Evolutionary conservation across 1,140 invertebrate genomes (phyloP).

Genomic region (Chlorops oryzae): DNA sequence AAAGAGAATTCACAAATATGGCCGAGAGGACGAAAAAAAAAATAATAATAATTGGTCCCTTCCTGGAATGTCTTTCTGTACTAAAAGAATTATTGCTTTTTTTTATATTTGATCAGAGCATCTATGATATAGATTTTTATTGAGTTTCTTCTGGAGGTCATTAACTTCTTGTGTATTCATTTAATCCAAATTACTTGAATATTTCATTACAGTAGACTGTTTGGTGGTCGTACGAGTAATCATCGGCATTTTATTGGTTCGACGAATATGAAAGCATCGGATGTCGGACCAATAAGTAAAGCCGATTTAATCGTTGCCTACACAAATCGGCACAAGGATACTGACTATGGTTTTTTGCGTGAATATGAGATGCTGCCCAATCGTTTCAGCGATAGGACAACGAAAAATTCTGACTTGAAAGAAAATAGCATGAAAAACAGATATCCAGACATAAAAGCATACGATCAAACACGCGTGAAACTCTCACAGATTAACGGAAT

Average conservation of each 20-base stretch:
- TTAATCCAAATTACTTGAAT: not conserved
- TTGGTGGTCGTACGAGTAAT: conserved; percentile 39
- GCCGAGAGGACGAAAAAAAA: no score
- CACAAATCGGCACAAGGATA: conserved; percentile 73
- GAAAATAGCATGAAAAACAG: conserved; percentile 84
- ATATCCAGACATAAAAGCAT: conserved; percentile 85
- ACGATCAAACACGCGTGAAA: conserved; percentile 87
- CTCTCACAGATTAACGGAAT: conserved; percentile 68
- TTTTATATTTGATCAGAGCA: no score
- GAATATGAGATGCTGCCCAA: conserved; percentile 83
- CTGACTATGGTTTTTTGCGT: conserved; percentile 81
- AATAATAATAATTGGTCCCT: no score
- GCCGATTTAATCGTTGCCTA: conserved; percentile 66
- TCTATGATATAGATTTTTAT: no score
- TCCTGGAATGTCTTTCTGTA: no score
- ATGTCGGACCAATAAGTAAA: conserved; percentile 72
- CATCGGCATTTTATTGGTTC: conserved; percentile 43
- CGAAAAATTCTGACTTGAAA: conserved; percentile 75
- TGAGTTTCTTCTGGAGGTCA: no score
- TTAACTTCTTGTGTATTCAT: not conserved
- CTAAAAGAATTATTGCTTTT: no score
- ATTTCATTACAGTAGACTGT: conserved; percentile 15
- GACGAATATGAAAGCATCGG: conserved; percentile 61
- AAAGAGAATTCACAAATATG: no score
- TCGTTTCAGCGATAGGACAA: conserved; percentile 78